phyloP scores from a whole-genome alignment of 2,888 invertebrate species.

The Lasioglossum leucozonium region DNA sequence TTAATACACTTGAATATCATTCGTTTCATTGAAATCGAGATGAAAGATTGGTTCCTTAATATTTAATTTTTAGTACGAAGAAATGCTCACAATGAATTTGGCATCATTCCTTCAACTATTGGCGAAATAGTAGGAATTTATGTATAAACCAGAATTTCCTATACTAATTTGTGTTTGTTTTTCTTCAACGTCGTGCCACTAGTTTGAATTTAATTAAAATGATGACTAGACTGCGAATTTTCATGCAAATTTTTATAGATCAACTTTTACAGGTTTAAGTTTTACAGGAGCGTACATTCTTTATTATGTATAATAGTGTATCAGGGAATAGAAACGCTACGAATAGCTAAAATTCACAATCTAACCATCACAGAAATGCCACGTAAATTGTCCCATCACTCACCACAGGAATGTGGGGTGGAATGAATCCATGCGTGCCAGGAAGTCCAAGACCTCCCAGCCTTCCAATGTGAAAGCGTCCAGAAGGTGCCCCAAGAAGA shows the following conservation, averaged over 20 bases:
- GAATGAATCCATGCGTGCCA: background rate
- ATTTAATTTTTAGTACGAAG: background rate
- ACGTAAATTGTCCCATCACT: background rate
- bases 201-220: background rate
- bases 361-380: background rate
- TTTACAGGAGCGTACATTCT: background rate
- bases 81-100: background rate
- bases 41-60: background rate
- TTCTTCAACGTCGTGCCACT: background rate
- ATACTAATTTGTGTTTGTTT: background rate
- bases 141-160: background rate
- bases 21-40: background rate
- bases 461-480: background rate
- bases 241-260: background rate
- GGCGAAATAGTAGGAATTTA: background rate
- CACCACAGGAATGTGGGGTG: conserved; percentile 7
- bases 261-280: background rate
- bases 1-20: background rate
- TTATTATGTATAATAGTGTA: background rate
- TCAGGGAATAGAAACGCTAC: background rate
- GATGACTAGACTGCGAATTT: background rate
- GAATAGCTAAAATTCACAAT: background rate
- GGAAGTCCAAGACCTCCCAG: background rate
- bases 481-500: background rate
- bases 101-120: background rate